Conservation (phyloP, 2,797 vertebrate genomes). For the Phoebastria nigripes region DNA sequence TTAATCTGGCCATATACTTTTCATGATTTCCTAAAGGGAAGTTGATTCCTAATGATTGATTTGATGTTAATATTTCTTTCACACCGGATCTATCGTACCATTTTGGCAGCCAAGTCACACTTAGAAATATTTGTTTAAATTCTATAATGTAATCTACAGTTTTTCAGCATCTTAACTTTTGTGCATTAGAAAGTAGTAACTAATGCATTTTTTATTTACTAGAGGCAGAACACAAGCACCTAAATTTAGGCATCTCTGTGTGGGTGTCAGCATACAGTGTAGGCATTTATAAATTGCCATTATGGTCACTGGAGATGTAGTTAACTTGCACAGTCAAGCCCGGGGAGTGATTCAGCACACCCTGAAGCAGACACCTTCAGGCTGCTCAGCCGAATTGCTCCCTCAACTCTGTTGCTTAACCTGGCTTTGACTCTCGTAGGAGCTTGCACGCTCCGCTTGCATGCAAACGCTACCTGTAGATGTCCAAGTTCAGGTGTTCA, state of each 20-base stretch:
- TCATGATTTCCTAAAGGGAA: not conserved
- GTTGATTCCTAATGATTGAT: not conserved
- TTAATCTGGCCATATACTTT: not conserved
- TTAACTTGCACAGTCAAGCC: not conserved
- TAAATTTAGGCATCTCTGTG: not conserved
- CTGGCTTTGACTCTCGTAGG: not conserved
- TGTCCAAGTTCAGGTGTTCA: not conserved
- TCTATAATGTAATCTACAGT: fast-evolving
- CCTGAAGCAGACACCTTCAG: not conserved
- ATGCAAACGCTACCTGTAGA: fast-evolving
- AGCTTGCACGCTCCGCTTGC: not conserved
- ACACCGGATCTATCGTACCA: not conserved
- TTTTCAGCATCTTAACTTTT: not conserved
- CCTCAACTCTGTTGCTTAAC: fast-evolving
- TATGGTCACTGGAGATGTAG: not conserved
- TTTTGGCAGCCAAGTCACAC: not conserved
- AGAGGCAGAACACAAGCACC: not conserved
- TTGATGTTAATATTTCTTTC: not conserved
- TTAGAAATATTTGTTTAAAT: not conserved
- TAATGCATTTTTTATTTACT: not conserved
- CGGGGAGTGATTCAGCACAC: not conserved
- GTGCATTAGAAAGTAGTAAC: not conserved
- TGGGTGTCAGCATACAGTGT: not conserved
- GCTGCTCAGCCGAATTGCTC: not conserved
- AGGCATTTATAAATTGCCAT: not conserved